Evolutionary conservation across 2,888 invertebrate genomes (phyloP), one percentile per base, ranked within the genome.

Genomic region (Embidobia sp.): DNA sequence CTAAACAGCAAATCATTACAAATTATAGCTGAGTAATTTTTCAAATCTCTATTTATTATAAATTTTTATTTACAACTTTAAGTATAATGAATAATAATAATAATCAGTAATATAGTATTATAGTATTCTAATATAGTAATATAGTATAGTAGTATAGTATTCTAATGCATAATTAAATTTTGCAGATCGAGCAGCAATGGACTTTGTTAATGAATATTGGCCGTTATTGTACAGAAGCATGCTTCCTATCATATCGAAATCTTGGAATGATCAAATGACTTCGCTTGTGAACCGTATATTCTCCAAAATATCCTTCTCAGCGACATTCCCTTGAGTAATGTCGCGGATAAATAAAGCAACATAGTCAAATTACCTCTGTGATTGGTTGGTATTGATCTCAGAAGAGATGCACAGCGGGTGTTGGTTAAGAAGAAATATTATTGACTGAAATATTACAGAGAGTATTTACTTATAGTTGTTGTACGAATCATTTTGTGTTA

Each of bases 131-230:
- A n/a, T n/a, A n/a, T n/a, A n/a, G n/a, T n/a, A n/a, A n/a, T n/a
- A n/a, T n/a, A n/a, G n/a, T n/a, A n/a, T n/a, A n/a, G 22, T 22
- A 4, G 22, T 22, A 22, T 22, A 4, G 6, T 22, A 4, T 22
- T 13, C 5, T 46, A 49, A 42, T 40, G 3, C 10, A 49, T 57
- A 33, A 49, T 63, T 67, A 1, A 40, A 59, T 79, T 80, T 91
- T 91, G 49, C 90, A 93, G 93, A 91, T 70, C 90, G 91, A 33
- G 87, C 92, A 18, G 92, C 92, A 3, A 86, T 90, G 48, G 86
- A 86, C 16, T 91, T 93, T 78, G 90, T 91, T 0, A 93, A 93
- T 80, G 90, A 91, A 61, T 92, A 93, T 85, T 93, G 93, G 93
- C 91, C 91, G 75, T 79, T 90, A 1, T 82, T 93, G 27, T 93